Conservation (phyloP, 1,140 invertebrate genomes). For the Metaphire vulgaris region DNA sequence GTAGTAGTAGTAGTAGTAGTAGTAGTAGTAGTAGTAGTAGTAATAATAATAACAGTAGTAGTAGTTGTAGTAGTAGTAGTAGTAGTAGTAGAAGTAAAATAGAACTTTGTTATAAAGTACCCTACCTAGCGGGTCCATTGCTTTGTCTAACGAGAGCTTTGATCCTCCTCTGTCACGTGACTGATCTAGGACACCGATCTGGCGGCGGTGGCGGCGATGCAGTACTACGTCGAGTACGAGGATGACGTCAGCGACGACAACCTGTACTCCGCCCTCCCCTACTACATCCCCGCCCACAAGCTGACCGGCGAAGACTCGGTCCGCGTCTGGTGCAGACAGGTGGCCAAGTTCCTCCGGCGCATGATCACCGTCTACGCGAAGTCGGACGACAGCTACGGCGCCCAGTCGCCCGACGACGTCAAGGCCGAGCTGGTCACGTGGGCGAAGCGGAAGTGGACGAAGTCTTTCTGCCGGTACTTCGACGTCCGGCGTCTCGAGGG, state of each 20-base stretch:
- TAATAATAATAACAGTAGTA: background rate
- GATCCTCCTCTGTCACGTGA: too few relatives aligned
- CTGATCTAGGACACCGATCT: background rate
- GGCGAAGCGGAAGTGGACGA: background rate
- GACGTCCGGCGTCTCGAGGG: background rate
- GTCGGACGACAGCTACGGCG: background rate
- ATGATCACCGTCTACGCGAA: background rate
- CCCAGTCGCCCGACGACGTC: background rate
- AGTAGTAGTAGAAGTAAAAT: constrained; percentile 28
- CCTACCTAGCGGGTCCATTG: too few relatives aligned
- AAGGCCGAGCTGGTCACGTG: background rate
- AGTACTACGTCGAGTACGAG: background rate
- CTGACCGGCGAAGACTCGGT: background rate
- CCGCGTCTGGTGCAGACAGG: background rate
- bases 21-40: too few relatives aligned
- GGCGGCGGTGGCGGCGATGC: background rate
- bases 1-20: too few relatives aligned
- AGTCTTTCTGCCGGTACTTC: background rate
- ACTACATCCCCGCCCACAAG: background rate
- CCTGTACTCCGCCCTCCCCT: background rate
- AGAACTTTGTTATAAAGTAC: too few relatives aligned
- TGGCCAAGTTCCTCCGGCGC: background rate
- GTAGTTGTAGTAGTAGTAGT: background rate
- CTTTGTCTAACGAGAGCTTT: too few relatives aligned
- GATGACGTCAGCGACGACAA: background rate